phyloP scores from a whole-genome alignment of 2,113 vertebrate species.

The human (Homo sapiens) region GRCh38 chrX:147265501-147266000 shows the following conservation, averaged over 20 bases:
- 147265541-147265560: not conserved
- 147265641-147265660: not conserved
- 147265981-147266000: not conserved
- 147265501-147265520: not conserved
- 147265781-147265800: not conserved
- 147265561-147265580: not conserved
- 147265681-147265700: not conserved
- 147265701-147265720: not conserved
- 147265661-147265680: not conserved
- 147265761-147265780: not conserved
- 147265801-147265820: not conserved
- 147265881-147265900: not conserved
- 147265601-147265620: not conserved
- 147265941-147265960: not conserved
- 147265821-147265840: not conserved
- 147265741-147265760: not conserved
- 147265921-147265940: not conserved
- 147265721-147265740: not conserved
- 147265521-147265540: not conserved
- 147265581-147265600: not conserved
- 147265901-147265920: not conserved
- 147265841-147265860: not conserved
- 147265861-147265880: not conserved
- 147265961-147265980: not conserved
- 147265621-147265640: not conserved